Base-by-base conservation (phyloP, 2,797 vertebrate species). In the Bradypus variegatus region DNA sequence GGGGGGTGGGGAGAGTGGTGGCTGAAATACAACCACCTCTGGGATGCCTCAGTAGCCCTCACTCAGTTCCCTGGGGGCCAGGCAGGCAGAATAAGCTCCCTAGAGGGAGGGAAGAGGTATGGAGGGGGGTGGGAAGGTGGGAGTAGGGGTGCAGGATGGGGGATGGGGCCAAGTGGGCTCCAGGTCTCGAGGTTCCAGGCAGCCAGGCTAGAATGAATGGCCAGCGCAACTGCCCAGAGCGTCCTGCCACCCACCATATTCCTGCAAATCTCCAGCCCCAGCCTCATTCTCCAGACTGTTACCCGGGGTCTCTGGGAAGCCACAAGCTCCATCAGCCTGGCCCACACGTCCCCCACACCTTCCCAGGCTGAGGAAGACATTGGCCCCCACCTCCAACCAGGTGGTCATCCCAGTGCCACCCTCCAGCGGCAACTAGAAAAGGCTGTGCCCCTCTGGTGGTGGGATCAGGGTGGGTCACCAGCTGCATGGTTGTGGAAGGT, bases 271-370 rank as follows among this genome's bases (percentile, higher is more conserved):
- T n/a, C 13, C 58, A 55, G 62, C 33, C 69, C 67, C 58, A 10
- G 53, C 31, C 27, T 25, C 50, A 15, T 41, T 65, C 41, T 72
- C 86, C 15, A 80, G 48, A 70, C 50, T 65, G 73, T 65, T 88
- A 80, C 70, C 69, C 78, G 19, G 53, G 48, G 72, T 58, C 73
- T 85, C 53, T 9, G 8, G 65, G 88, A 92, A 76, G 48, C 64
- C 6, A 55, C 70, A 23, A 9, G 38, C 50, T 90, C 76, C 50
- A n/a, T 84, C 88, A 65, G 55, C 86, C 82, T 76, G 83, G 60
- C 36, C 53, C 69, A 33, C 21, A 31, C 62, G 21, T 21, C 89
- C 85, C 91, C 82, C 25, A 90, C 81, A 82, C 92, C 77, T 94
- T 95, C 62, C 93, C 25, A 41, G 41, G 50, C 60, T 86, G 81